Conservation (phyloP, 1,140 invertebrate genomes). For the Cydia splendana region DNA sequence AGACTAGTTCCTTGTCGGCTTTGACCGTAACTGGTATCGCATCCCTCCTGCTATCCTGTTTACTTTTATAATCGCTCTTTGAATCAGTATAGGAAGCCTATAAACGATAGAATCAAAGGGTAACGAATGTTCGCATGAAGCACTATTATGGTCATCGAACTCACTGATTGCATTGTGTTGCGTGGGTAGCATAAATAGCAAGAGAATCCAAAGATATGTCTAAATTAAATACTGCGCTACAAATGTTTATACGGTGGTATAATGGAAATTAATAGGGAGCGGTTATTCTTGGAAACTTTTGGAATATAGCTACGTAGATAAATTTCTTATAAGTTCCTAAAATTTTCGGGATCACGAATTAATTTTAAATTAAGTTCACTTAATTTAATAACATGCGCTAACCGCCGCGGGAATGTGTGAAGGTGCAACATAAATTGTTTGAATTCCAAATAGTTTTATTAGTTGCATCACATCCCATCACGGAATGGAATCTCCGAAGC, state of each 20-base stretch:
- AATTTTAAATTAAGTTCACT: neutral
- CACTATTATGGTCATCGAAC: neutral
- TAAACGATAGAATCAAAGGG: constrained; percentile 8
- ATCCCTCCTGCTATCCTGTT: constrained; percentile 19
- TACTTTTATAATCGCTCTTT: neutral
- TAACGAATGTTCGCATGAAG: constrained; percentile 1
- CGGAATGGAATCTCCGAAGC: constrained; percentile 22
- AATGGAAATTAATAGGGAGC: no score
- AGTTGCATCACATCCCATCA: constrained; percentile 25
- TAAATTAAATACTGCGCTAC: neutral
- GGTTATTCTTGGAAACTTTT: no score
- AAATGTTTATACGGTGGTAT: no score
- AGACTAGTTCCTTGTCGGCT: neutral
- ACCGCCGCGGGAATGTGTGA: constrained; percentile 14
- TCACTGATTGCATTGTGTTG: neutral
- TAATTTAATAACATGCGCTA: neutral
- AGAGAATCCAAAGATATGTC: neutral
- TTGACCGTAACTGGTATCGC: constrained; percentile 19
- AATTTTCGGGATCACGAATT: no score
- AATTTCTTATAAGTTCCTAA: no score
- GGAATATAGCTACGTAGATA: no score
- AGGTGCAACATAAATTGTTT: constrained; percentile 35
- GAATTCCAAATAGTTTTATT: constrained; percentile 42
- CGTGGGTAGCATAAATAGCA: neutral
- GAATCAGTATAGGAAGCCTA: constrained; percentile 1